These are phyloP conservation scores for Coleophora flavipennella DNA, from an alignment of 2,888 invertebrate species.

Conservation along the genomic window DNA sequence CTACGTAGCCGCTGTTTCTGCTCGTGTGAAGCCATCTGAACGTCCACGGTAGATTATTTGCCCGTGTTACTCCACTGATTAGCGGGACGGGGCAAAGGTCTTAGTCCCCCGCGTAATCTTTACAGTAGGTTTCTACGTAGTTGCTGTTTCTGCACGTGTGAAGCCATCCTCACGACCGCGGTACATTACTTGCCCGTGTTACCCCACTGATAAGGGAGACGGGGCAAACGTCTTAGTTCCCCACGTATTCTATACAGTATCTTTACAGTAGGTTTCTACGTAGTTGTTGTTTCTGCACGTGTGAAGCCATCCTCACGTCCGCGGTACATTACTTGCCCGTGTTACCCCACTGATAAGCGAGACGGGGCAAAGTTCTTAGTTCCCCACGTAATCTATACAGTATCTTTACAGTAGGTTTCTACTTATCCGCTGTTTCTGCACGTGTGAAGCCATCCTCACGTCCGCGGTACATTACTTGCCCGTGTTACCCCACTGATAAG, in stretches of 20 bases:
- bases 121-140: too few relatives aligned
- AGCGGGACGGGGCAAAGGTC: conserved; percentile 38
- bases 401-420: too few relatives aligned
- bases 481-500: too few relatives aligned
- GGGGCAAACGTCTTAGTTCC: conserved; percentile 43
- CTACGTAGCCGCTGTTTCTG: too few relatives aligned
- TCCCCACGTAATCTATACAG: conserved; percentile 45
- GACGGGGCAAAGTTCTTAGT: conserved; percentile 41
- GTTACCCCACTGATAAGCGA: conserved; percentile 33
- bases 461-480: too few relatives aligned
- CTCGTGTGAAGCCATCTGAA: conserved; percentile 6
- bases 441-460: too few relatives aligned
- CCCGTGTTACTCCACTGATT: conserved; percentile 32
- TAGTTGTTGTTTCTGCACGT: too few relatives aligned
- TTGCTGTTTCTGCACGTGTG: too few relatives aligned
- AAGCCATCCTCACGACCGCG: conserved; percentile 8
- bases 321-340: conserved; percentile 27
- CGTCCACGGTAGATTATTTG: conserved; percentile 25
- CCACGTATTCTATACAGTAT: conserved; percentile 44
- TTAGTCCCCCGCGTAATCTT: conserved; percentile 45
- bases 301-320: conserved; percentile 8
- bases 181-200: conserved; percentile 27
- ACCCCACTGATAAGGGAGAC: conserved; percentile 36
- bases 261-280: too few relatives aligned
- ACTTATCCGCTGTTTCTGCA: too few relatives aligned